Base-by-base conservation (phyloP, 2,888 invertebrate species). In the Ochlodes sylvanus region DNA sequence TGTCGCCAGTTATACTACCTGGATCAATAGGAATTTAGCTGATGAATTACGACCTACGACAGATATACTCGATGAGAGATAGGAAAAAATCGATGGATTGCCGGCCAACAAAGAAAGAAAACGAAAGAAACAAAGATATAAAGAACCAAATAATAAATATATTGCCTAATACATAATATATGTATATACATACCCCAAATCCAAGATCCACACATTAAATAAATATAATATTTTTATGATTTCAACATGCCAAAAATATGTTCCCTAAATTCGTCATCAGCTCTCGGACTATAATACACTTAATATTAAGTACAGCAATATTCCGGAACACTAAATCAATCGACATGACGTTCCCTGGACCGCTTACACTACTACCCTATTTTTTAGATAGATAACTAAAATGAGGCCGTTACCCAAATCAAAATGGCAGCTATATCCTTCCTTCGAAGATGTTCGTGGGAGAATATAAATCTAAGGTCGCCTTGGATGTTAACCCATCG, bases 1-100 rank as follows among this genome's bases (percentile, higher is more conserved):
- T 63, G 77, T 84, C 0, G 76, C 78, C 0, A 79, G 81, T 63
- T 85, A 79, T 70, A 75, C 69, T 17, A 74, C 74, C 1, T 88
- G 86, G 86, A 73, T 88, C 5, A 47, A 68, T n/a, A 17, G 14
- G 7, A 42, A 63, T n/a, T 32, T 63, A 50, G 17, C 19, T 3
- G 50, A 50, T 0, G 50, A 50, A 12, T 19, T 19, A 19, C 12
- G 3, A 0, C 15, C 7, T 19, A 10, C 19, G 38, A 10, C 12
- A 19, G 50, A 19, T 12, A n/a, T n/a, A n/a, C n/a, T n/a, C 10
- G 9, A 50, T 47, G 12, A 10, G 38, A 12, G 38, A 38, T 38
- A 10, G 1, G 10, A 12, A 34, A 34, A 34, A 7, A 27, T 27
- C 27, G 27, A 27, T 27, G 27, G 3, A 2, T 27, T 27, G 5